phyloP scores from a whole-genome alignment of 2,797 vertebrate species.

The Ceryle rudis region DNA sequence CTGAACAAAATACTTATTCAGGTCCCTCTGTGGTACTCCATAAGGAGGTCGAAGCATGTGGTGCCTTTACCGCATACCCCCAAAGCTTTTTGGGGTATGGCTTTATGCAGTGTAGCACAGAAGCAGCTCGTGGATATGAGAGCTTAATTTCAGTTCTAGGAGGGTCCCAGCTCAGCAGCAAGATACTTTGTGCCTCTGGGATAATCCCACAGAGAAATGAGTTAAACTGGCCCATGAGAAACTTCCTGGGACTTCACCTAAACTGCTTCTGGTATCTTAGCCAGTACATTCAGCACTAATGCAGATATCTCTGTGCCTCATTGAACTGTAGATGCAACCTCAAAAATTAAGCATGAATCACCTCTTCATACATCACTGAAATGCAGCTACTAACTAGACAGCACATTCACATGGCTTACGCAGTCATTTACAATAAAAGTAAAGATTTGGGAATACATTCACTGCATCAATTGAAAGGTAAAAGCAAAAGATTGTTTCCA shows the following conservation, averaged over 20 bases:
- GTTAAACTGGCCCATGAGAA: not conserved
- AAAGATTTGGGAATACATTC: not conserved
- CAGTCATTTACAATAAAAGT: not conserved
- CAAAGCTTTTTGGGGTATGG: not conserved
- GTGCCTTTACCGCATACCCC: fast-evolving
- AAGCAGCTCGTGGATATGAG: not conserved
- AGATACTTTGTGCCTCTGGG: not conserved
- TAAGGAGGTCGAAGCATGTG: not conserved
- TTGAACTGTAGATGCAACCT: not conserved
- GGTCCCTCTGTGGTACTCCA: not conserved
- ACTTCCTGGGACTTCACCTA: not conserved
- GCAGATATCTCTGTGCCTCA: not conserved
- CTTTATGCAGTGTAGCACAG: not conserved
- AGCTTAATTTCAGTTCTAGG: not conserved
- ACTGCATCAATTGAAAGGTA: not conserved
- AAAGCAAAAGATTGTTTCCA: not conserved
- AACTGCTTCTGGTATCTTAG: not conserved
- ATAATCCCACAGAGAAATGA: not conserved
- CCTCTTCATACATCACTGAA: not conserved
- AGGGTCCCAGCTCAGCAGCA: not conserved
- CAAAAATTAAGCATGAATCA: not conserved
- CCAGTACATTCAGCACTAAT: not conserved
- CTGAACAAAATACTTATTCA: not conserved
- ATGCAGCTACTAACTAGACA: not conserved
- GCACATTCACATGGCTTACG: not conserved